Conservation (phyloP, 2,888 invertebrate genomes). For the Colletes collaris region DNA sequence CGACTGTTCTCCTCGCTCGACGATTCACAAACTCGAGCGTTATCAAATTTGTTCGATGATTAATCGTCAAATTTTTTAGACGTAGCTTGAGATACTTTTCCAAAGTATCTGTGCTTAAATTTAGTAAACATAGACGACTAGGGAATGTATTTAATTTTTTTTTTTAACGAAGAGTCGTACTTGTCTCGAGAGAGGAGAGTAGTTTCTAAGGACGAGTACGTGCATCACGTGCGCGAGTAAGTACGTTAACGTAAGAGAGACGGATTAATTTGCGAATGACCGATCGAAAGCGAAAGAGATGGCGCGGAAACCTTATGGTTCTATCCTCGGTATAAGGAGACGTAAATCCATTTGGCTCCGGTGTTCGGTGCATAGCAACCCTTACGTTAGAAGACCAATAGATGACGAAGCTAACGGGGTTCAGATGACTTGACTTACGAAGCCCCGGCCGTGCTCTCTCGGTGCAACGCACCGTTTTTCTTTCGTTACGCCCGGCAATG, state of each 20-base stretch:
- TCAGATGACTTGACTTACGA: slow-evolving; percentile 79
- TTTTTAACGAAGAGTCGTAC: background rate
- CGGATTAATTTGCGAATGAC: slow-evolving; percentile 57
- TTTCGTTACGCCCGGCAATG: slow-evolving; percentile 44
- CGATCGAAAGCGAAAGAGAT: slow-evolving; percentile 62
- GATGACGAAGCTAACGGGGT: slow-evolving; percentile 75
- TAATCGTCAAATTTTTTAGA: no score
- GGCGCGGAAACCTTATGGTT: slow-evolving; percentile 73
- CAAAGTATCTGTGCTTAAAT: background rate
- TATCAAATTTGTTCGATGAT: no score
- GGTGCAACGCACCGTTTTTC: slow-evolving; percentile 56
- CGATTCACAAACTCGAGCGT: no score
- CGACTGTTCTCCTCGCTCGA: no score
- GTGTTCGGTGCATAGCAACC: slow-evolving; percentile 49
- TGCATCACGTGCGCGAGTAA: slow-evolving; percentile 43
- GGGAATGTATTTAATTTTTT: no score
- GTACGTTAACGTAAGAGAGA: slow-evolving; percentile 56
- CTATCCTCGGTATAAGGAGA: slow-evolving; percentile 69
- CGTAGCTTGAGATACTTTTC: no score
- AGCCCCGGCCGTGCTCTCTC: slow-evolving; percentile 62
- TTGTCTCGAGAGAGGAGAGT: background rate
- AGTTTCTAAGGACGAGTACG: background rate
- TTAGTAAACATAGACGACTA: no score
- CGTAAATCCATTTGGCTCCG: slow-evolving; percentile 72
- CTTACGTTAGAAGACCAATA: slow-evolving; percentile 72